Evolutionary conservation across 2,113 vertebrate species (phyloP).

Genomic region (Mustela nigripes): DNA sequence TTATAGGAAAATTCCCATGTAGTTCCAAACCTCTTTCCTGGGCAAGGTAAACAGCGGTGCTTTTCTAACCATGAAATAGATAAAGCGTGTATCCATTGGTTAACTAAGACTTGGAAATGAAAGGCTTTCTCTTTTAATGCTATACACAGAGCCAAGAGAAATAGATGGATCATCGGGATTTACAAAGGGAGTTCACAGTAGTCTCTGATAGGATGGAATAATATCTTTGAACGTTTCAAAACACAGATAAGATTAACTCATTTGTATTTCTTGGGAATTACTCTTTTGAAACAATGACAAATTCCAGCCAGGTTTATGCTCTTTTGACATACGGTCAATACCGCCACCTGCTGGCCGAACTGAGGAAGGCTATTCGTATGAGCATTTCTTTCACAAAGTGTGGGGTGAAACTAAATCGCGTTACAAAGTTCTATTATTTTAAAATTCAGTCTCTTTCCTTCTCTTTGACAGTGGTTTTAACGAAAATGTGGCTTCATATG

Average conservation of each 20-base stretch:
- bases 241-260: constrained; percentile 81
- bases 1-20: constrained; percentile 53
- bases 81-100: constrained; percentile 2
- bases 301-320: background rate
- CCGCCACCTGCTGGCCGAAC: constrained; percentile 63
- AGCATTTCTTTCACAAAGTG: background rate
- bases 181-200: constrained; percentile 76
- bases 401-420: background rate
- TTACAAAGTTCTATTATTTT: background rate
- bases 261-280: constrained; percentile 81
- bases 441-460: background rate
- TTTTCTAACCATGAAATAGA: constrained; percentile 39
- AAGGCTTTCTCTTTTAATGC: constrained; percentile 29
- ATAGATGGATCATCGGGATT: constrained; percentile 59
- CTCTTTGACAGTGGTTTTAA: background rate
- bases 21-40: background rate
- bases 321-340: constrained; percentile 38
- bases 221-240: constrained; percentile 80
- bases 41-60: constrained; percentile 63
- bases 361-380: background rate
- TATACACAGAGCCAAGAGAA: constrained; percentile 57
- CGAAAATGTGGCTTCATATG: background rate
- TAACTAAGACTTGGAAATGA: constrained; percentile 36
- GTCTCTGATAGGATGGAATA: constrained; percentile 56
- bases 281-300: constrained; percentile 51